Evolutionary conservation across 2,113 vertebrate genomes (phyloP).

Genomic region (Eublepharis macularius): DNA sequence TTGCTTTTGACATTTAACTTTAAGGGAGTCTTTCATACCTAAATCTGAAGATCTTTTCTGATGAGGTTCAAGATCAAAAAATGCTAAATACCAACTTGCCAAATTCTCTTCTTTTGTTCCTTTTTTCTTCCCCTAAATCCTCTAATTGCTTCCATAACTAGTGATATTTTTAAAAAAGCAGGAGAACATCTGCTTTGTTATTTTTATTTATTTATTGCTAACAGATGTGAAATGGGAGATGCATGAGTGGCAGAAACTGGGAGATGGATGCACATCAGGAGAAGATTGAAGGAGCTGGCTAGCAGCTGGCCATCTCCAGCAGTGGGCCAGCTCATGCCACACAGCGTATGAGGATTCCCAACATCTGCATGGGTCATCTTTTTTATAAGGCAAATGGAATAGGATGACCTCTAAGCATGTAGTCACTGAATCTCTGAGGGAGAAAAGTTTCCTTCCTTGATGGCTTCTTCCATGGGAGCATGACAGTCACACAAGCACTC

Average conservation of each 20-base stretch:
- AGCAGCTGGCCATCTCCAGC: neutral
- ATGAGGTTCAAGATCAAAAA: neutral
- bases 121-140: neutral
- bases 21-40: neutral
- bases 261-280: neutral
- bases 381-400: neutral
- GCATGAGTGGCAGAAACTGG: neutral
- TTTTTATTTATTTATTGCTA: neutral
- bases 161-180: neutral
- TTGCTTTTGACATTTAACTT: neutral
- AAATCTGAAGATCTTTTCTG: neutral
- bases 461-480: neutral
- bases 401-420: neutral
- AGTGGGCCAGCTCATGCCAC: neutral
- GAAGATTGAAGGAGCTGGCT: neutral
- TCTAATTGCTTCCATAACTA: neutral
- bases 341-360: neutral
- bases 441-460: neutral
- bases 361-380: conserved; percentile 8
- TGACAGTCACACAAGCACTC: neutral
- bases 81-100: neutral
- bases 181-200: neutral
- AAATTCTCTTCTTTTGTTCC: neutral
- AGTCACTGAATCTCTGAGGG: neutral
- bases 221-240: neutral